Evolutionary conservation across 2,888 invertebrate genomes (phyloP), one percentile per base, ranked within the genome.

Genomic region (Laothoe populi): DNA sequence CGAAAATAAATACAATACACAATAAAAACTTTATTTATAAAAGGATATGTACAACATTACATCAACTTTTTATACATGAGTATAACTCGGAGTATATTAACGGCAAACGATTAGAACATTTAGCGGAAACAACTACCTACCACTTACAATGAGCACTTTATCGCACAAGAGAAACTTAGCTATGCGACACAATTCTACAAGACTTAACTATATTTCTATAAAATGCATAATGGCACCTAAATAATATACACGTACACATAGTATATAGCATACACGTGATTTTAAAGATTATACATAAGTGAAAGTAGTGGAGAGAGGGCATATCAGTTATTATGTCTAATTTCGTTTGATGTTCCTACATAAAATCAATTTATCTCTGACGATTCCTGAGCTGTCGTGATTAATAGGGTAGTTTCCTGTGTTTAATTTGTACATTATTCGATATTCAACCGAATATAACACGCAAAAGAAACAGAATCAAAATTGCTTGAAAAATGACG

Each of bases 81-180:
- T 70, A 67, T 69, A 63, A 63, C 59, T 63, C 64, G 45, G n/a
- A n/a, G n/a, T n/a, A n/a, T n/a, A n/a, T n/a, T n/a, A n/a, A 62
- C 63, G 57, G 65, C 63, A 42, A 65, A 66, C 66, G 53, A 59
- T 65, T 63, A 24, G 64, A 65, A 7, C 23, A 42, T 16, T 48
- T 57, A 26, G 40, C 26, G 26, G 16, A 23, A 38, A 42, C 24
- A 26, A 44, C 45, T 57, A 62, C 24, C 19, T 59, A 62, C 40
- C 46, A 19, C 57, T 46, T 31, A 59, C 57, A n/a, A n/a, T n/a
- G n/a, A n/a, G n/a, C n/a, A 60, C 23, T 24, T 44, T 31, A 31
- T 24, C 70, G 81, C 78, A 81, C 82, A 82, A 81, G 82, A 81
- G 82, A 81, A 80, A 81, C 81, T 16, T 62, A 53, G 7, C 35